Conservation (phyloP, 2,113 vertebrate genomes). For the Mystacornis crossleyi region DNA sequence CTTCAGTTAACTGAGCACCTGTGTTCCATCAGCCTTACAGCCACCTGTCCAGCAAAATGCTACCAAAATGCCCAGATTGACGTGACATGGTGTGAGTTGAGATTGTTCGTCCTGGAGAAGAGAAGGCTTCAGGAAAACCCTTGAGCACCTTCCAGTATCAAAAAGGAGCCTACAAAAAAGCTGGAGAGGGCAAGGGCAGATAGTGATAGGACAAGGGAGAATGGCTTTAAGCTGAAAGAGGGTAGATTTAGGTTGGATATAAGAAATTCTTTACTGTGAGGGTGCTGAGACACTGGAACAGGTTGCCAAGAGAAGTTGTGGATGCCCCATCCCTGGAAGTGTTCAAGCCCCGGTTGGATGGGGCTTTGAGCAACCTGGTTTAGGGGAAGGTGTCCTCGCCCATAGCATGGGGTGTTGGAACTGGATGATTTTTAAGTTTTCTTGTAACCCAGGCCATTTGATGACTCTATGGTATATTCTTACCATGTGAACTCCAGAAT, state of each 20-base stretch:
- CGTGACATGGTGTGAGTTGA: rapidly evolving
- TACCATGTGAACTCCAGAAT: not conserved
- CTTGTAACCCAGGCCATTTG: not conserved
- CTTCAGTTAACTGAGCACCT: not conserved
- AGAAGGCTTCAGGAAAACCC: not conserved
- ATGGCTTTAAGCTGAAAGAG: not conserved
- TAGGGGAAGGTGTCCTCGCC: not conserved
- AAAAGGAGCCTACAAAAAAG: not conserved
- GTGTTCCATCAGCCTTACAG: not conserved
- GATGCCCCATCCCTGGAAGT: not conserved
- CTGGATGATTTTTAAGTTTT: not conserved
- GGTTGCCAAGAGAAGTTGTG: not conserved
- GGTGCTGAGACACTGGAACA: not conserved
- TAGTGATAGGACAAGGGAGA: too few species aligned
- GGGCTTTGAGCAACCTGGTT: not conserved
- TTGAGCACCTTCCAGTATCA: not conserved
- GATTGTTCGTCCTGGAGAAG: not conserved
- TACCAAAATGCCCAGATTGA: not conserved
- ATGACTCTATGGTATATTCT: not conserved
- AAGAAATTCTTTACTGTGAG: not conserved
- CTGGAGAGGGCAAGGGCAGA: not conserved
- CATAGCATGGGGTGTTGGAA: not conserved
- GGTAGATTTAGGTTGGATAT: not conserved
- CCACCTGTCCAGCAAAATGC: not conserved
- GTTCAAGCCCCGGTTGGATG: not conserved